Base-by-base conservation (phyloP, 2,797 vertebrate species). In the Gymnothorax reevesii region DNA sequence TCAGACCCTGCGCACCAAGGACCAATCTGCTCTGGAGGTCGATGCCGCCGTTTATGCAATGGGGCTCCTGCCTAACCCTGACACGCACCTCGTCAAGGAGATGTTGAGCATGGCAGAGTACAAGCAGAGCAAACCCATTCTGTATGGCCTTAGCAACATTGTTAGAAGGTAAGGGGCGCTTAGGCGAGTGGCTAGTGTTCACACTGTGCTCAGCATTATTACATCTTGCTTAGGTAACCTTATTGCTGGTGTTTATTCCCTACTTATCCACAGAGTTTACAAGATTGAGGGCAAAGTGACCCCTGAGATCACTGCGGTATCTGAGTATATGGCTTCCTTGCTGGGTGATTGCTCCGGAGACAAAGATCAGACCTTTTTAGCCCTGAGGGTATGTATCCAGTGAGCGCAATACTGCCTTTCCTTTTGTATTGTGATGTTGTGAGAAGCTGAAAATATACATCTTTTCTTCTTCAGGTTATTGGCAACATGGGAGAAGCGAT, bases 401-500 rank as follows among this genome's bases (percentile, higher is more conserved):
- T 49, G 49, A 79, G 5, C 8, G 54, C 15, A 52, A 52, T 54
- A 54, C 54, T 54, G 2, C 22, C 13, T 79, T 79, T 22, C 27
- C 33, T 77, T 77, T 13, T 42, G 13, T 5, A 52, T 54, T 20
- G 5, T 4, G 49, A 66, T 20, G 62, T 15, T 55, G 7, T 52
- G 49, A 54, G 17, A 79, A 8, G 7, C 49, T 54, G 7, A 5
- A 55, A 10, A 55, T 22, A 8, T 55, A 17, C 5, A 55, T 83
- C 87, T 87, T 87, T 85, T 10, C 90, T 5, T 86, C 88, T 59
- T 75, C 88, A 99, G 98, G 95, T 97, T 91, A 91, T 98, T 92
- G 98, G 98, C 88, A 99, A 98, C 91, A 98, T 98, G 95, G 98
- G 98, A 57, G 91, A 93, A 25, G 95, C 93, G 62, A 93, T 99